These are phyloP conservation scores for Scolopax rusticola DNA, from an alignment of 2,797 vertebrate species.

Conservation along the genomic window DNA sequence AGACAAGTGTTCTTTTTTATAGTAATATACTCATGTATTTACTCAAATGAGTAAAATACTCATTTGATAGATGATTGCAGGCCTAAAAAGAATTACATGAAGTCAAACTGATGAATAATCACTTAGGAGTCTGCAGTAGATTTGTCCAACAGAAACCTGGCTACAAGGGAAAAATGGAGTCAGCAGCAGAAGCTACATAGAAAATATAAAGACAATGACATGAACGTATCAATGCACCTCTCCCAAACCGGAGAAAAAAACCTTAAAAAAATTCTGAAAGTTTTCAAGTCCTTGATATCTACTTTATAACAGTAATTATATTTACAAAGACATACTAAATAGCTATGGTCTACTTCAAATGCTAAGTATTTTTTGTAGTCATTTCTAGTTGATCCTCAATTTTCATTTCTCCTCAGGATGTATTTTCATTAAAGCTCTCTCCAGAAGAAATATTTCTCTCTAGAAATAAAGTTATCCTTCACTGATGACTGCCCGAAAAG, in stretches of 20 bases:
- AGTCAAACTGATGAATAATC: neutral
- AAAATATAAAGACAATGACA: neutral
- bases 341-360: neutral
- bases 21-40: no score
- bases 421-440: neutral
- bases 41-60: no score
- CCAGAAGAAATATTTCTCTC: neutral
- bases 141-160: neutral
- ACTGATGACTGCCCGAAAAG: neutral
- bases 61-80: neutral
- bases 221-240: neutral
- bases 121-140: neutral
- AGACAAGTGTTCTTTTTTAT: neutral
- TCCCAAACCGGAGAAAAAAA: neutral
- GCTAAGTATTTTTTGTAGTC: neutral
- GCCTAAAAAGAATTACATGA: neutral
- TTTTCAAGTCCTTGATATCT: neutral
- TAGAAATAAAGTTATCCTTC: neutral
- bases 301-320: neutral
- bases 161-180: neutral
- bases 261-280: neutral
- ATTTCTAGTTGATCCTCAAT: neutral
- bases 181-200: neutral
- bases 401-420: neutral
- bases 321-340: neutral